Conservation (phyloP, 2,888 invertebrate genomes). For the Harmothoe impar region DNA sequence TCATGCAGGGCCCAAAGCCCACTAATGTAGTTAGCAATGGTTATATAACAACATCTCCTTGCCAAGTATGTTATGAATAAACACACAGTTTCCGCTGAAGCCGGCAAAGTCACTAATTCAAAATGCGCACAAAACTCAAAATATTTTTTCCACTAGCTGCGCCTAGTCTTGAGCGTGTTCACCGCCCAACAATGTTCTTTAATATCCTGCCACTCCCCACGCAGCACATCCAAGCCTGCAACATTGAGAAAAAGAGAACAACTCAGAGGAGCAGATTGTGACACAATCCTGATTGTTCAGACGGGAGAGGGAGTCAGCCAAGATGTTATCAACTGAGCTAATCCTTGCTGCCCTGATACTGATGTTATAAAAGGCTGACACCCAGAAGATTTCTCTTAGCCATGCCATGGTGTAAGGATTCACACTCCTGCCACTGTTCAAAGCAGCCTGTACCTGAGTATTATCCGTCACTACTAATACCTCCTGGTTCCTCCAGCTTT, state of each 20-base stretch:
- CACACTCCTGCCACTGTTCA: too few relatives aligned
- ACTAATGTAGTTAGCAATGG: too few relatives aligned
- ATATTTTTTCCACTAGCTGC: neutral
- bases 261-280: too few relatives aligned
- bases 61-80: too few relatives aligned
- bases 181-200: neutral
- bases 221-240: too few relatives aligned
- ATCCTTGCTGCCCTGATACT: neutral
- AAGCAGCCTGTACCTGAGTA: too few relatives aligned
- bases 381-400: neutral
- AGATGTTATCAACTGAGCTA: neutral
- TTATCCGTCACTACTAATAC: too few relatives aligned
- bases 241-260: too few relatives aligned
- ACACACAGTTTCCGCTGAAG: neutral
- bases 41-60: too few relatives aligned
- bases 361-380: neutral
- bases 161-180: neutral
- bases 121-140: neutral
- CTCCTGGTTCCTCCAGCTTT: too few relatives aligned
- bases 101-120: neutral
- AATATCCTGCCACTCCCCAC: neutral
- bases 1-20: too few relatives aligned
- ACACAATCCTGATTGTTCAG: too few relatives aligned
- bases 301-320: neutral
- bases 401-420: neutral